A percentile compares a stretch with the other conserved stretches of the same genome.
phyloP scores from a whole-genome alignment of 2,113 vertebrate species.

The Passer domesticus region DNA sequence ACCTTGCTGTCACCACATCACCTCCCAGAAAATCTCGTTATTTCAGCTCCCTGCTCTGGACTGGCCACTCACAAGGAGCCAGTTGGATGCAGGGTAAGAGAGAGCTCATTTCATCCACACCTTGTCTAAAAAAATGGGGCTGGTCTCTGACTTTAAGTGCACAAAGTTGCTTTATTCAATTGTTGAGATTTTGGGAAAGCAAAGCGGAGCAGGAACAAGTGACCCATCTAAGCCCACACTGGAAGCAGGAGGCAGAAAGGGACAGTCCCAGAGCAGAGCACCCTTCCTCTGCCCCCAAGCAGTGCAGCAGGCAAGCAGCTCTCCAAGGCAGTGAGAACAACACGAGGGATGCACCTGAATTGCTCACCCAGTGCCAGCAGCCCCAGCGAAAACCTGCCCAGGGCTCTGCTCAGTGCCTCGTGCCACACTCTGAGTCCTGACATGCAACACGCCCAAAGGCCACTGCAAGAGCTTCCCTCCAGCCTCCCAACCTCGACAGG shows the following conservation, averaged over 20 bases:
- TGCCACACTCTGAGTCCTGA: accelerated
- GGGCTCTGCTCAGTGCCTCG: background rate
- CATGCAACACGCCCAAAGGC: background rate
- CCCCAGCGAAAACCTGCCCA: background rate
- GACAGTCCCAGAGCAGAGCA: background rate
- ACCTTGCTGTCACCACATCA: background rate
- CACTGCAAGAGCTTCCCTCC: background rate
- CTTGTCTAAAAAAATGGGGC: background rate
- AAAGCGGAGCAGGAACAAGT: background rate
- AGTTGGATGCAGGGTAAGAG: background rate
- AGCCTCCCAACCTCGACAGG: background rate
- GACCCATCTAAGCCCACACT: background rate
- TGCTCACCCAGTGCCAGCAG: background rate
- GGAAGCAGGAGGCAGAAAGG: background rate
- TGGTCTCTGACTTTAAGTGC: background rate
- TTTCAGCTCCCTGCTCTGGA: background rate
- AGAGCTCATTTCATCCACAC: background rate
- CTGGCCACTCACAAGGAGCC: background rate
- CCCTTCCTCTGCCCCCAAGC: background rate
- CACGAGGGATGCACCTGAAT: background rate
- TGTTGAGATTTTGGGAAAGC: background rate
- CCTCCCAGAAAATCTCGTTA: background rate
- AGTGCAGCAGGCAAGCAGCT: background rate
- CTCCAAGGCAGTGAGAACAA: background rate
- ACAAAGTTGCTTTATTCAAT: background rate